phyloP scores from a whole-genome alignment of 2,797 vertebrate species.

The Megaceryle alcyon region DNA sequence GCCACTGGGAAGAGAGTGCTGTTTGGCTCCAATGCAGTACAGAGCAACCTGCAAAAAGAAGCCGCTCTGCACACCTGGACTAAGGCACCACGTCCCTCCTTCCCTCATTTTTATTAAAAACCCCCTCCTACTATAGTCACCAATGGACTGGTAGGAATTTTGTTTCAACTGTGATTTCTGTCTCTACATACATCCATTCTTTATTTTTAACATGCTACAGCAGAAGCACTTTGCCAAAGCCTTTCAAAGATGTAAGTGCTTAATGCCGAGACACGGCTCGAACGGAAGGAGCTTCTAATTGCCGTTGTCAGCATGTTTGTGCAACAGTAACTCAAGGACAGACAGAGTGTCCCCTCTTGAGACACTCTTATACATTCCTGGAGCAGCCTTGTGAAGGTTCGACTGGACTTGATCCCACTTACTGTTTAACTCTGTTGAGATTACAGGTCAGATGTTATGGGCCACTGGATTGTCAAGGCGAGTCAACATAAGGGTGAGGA shows the following conservation, averaged over 20 bases:
- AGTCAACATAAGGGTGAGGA: slow-evolving; percentile 19
- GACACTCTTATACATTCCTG: background rate
- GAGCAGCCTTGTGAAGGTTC: background rate
- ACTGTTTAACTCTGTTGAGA: background rate
- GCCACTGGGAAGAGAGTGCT: background rate
- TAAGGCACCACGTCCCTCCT: background rate
- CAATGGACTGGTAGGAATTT: background rate
- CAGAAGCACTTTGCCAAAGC: background rate
- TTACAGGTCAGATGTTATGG: slow-evolving; percentile 9
- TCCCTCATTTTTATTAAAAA: background rate
- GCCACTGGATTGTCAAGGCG: slow-evolving; percentile 39
- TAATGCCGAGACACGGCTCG: fast-evolving
- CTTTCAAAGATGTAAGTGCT: background rate
- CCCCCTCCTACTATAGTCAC: background rate
- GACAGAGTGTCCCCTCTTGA: background rate
- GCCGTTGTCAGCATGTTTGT: background rate
- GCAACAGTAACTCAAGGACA: background rate
- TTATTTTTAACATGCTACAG: background rate
- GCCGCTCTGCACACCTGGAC: background rate
- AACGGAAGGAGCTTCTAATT: background rate
- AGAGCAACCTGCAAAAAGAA: background rate
- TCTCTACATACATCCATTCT: background rate
- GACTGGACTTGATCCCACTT: slow-evolving; percentile 17
- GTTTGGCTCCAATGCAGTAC: background rate
- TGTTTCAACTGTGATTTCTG: background rate